These are phyloP conservation scores for Peromyscus leucopus DNA, from an alignment of 2,113 vertebrate genomes.

Conservation along the genomic window DNA sequence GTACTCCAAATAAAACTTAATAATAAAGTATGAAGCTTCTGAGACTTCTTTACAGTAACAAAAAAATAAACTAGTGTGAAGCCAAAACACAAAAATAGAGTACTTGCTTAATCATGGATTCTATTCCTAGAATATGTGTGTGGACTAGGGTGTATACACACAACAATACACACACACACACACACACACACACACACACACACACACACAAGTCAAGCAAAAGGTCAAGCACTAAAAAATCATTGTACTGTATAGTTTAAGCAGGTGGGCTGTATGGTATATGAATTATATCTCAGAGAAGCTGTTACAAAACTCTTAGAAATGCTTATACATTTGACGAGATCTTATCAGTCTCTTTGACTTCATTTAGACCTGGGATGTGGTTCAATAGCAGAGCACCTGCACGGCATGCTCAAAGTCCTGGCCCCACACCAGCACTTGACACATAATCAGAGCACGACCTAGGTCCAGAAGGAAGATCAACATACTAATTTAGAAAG, in stretches of 20 bases:
- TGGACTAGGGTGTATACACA: neutral
- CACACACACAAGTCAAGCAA: neutral
- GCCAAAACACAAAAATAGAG: neutral
- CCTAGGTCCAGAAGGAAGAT: constrained; percentile 7
- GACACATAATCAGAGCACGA: neutral
- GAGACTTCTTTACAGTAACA: neutral
- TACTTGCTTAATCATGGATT: neutral
- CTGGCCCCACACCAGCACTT: neutral
- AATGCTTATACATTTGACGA: constrained; percentile 44
- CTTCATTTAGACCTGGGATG: neutral
- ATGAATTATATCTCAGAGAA: constrained; percentile 35
- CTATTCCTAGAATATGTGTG: neutral
- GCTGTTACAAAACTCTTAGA: constrained; percentile 33
- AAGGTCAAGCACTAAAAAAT: neutral
- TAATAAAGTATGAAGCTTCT: neutral
- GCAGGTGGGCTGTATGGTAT: neutral
- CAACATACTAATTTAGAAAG: constrained; percentile 47
- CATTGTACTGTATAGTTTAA: neutral
- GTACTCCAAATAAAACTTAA: neutral
- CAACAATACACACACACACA: neutral
- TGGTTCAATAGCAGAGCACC: neutral
- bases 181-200: neutral
- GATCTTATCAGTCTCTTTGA: neutral
- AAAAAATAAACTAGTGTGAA: neutral
- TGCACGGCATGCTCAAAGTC: neutral